Evolutionary conservation across 2,888 invertebrate species (phyloP).

Genomic region (Microchrysa polita): DNA sequence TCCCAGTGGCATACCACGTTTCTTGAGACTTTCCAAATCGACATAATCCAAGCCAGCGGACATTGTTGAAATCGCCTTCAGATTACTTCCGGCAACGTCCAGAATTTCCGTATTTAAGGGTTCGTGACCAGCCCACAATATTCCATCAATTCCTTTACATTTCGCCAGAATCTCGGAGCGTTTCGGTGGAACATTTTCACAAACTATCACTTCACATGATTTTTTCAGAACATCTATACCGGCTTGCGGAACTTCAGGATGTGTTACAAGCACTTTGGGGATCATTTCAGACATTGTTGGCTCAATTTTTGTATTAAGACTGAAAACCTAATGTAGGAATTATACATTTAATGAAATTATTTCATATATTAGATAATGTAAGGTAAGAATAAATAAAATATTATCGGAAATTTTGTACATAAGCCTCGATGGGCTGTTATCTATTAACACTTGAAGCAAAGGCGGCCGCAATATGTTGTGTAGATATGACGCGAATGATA

Average conservation of each 20-base stretch:
- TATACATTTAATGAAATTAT: no score
- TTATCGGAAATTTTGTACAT: no score
- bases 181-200: slow-evolving; percentile 56
- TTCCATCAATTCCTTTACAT: slow-evolving; percentile 60
- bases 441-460: no score
- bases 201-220: slow-evolving; percentile 58
- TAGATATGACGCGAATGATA: no score
- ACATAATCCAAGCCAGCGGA: slow-evolving; percentile 89
- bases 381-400: no score
- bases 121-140: slow-evolving; percentile 60
- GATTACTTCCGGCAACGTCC: slow-evolving; percentile 67
- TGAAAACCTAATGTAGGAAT: no score
- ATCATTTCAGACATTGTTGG: slow-evolving; percentile 16
- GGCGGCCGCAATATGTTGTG: no score
- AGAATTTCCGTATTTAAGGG: slow-evolving; percentile 58
- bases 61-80: slow-evolving; percentile 83
- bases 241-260: slow-evolving; percentile 70
- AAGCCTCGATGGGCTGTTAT: no score
- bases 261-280: slow-evolving; percentile 72
- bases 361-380: no score
- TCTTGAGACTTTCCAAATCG: slow-evolving; percentile 75
- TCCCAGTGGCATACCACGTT: slow-evolving; percentile 77
- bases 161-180: slow-evolving; percentile 60
- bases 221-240: slow-evolving; percentile 71
- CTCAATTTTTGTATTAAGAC: no score